Conservation (phyloP, 2,113 vertebrate species). For the Leucoraja erinaceus region DNA sequence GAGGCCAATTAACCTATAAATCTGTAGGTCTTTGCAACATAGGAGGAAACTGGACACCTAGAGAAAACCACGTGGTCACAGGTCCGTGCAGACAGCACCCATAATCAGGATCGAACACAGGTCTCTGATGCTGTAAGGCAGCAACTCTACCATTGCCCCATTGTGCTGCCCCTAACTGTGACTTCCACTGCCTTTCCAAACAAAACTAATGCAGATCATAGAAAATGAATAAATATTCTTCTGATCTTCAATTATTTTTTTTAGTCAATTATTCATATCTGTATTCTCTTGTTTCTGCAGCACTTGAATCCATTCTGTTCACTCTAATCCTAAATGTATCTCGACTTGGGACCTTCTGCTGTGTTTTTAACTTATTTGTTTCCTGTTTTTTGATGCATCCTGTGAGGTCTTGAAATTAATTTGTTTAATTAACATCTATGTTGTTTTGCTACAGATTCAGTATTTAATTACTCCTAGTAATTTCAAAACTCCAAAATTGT, state of each 20-base stretch:
- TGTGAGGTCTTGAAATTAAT: neutral
- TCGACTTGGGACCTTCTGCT: neutral
- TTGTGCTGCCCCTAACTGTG: no score
- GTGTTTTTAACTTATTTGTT: neutral
- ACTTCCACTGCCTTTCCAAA: neutral
- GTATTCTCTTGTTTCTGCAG: neutral
- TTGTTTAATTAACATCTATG: neutral
- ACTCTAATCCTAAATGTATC: neutral
- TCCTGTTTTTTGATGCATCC: neutral
- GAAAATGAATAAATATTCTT: neutral
- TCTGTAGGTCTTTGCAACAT: no score
- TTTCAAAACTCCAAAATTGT: neutral
- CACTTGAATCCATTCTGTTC: neutral
- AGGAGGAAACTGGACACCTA: no score
- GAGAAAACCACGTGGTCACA: no score
- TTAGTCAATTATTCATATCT: neutral
- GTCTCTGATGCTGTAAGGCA: no score
- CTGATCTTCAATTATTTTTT: neutral
- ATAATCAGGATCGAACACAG: no score
- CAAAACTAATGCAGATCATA: neutral
- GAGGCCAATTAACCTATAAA: no score
- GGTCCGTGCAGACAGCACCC: no score
- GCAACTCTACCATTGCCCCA: no score
- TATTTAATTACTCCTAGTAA: neutral
- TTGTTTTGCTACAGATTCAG: neutral